Conservation (phyloP, 2,113 vertebrate genomes). For the Sphyrna mokarran region DNA sequence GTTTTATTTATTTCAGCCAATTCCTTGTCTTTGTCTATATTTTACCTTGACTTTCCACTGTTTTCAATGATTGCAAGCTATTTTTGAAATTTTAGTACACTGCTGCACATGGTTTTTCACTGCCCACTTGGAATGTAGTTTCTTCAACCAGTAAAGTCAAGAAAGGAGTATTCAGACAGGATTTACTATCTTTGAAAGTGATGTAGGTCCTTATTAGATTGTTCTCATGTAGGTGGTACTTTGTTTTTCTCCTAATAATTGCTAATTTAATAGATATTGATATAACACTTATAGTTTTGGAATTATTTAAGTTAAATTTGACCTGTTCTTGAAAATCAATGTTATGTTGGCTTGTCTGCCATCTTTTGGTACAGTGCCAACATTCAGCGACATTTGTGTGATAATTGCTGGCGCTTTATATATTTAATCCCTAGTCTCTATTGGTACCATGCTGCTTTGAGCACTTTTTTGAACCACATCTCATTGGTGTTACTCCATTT, state of each 20-base stretch:
- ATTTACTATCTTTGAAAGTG: background rate
- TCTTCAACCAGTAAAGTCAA: background rate
- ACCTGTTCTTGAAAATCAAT: background rate
- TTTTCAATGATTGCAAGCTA: background rate
- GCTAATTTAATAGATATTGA: background rate
- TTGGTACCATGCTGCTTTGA: background rate
- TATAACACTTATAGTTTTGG: background rate
- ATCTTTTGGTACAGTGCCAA: background rate
- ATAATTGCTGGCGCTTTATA: background rate
- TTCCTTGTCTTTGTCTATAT: background rate
- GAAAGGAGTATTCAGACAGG: background rate
- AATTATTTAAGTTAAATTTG: background rate
- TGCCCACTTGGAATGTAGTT: background rate
- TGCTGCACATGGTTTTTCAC: background rate
- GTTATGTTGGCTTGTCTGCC: background rate
- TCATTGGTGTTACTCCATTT: background rate
- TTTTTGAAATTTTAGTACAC: background rate
- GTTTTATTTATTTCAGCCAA: background rate
- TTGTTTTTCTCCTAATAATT: background rate
- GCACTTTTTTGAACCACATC: background rate
- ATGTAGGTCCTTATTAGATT: background rate
- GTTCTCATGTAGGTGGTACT: background rate
- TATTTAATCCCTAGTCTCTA: background rate
- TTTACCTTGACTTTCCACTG: background rate
- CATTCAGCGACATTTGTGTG: background rate